Conservation (phyloP, 2,113 vertebrate genomes). For the Pteronura brasiliensis region DNA sequence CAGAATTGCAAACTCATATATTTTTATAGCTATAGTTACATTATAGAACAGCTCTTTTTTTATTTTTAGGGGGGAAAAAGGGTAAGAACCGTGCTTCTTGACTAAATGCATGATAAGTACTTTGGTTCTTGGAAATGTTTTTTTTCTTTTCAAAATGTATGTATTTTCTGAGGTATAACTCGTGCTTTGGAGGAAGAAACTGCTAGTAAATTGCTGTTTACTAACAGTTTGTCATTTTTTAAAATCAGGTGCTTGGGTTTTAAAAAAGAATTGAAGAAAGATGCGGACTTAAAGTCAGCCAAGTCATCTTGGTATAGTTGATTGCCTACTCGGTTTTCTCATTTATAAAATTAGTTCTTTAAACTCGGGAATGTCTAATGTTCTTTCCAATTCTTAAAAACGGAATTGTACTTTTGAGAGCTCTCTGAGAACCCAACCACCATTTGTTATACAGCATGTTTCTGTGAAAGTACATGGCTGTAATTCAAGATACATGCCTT, state of each 20-base stretch:
- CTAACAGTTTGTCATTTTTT: neutral
- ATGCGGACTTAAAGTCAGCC: neutral
- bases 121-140: neutral
- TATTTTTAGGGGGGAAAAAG: neutral
- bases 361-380: neutral
- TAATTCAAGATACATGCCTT: neutral
- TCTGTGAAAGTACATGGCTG: neutral
- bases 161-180: neutral
- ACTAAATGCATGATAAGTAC: slow-evolving; percentile 19
- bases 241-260: neutral
- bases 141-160: slow-evolving; percentile 2
- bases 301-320: neutral
- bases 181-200: neutral
- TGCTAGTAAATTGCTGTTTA: neutral
- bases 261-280: slow-evolving; percentile 32
- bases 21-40: neutral
- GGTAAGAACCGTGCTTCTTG: neutral
- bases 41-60: neutral
- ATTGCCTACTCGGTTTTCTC: neutral
- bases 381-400: slow-evolving; percentile 1
- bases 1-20: neutral
- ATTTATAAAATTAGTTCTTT: slow-evolving; percentile 6
- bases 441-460: neutral
- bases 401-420: neutral
- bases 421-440: neutral